Conservation (phyloP, 1,140 invertebrate species). For the Prorops nasuta region DNA sequence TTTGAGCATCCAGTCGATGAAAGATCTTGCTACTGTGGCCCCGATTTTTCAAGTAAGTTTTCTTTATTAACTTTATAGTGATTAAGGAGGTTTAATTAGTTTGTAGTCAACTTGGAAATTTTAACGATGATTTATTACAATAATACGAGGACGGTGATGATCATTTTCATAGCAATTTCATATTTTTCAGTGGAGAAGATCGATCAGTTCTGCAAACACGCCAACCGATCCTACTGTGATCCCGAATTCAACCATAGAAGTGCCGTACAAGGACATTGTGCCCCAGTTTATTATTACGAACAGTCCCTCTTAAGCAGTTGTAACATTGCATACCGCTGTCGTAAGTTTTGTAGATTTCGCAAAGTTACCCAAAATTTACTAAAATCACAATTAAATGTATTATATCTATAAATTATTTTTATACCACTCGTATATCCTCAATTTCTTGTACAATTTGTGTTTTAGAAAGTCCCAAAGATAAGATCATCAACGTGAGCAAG, state of each 20-base stretch:
- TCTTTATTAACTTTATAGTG: too few relatives aligned
- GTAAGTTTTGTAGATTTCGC: conserved; percentile 26
- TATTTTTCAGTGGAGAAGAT: conserved; percentile 33
- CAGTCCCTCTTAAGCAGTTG: conserved; percentile 28
- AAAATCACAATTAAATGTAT: neutral
- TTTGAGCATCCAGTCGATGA: conserved; percentile 16
- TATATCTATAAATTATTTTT: neutral
- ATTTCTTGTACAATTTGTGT: neutral
- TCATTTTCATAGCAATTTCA: neutral
- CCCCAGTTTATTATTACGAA: conserved; percentile 24
- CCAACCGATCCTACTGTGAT: conserved; percentile 15
- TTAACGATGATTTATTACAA: too few relatives aligned
- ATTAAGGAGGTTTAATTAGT: too few relatives aligned
- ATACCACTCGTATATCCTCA: too few relatives aligned
- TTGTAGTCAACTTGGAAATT: too few relatives aligned
- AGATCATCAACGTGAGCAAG: neutral
- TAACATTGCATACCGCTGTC: conserved; percentile 26
- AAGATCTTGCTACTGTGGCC: conserved; percentile 20
- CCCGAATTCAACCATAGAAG: conserved; percentile 13
- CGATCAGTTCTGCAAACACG: conserved; percentile 31
- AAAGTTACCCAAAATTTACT: neutral
- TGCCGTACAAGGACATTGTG: conserved; percentile 26
- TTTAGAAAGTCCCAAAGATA: neutral
- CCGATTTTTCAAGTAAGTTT: conserved; percentile 29
- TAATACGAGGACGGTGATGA: too few relatives aligned